Conservation (phyloP, 2,888 invertebrate species). For the Epirrhoe alternata region DNA sequence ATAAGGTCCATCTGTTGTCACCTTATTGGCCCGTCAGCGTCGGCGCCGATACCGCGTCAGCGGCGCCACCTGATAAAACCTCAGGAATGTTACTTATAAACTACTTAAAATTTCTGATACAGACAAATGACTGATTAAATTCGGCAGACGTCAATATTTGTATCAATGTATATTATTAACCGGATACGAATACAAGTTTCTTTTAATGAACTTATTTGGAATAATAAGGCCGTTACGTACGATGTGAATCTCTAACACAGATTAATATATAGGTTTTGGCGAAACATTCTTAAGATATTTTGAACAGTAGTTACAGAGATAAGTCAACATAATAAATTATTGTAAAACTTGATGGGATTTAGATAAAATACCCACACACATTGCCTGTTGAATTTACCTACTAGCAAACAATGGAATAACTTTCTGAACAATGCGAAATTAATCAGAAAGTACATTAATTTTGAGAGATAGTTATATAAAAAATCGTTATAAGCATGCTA, state of each 20-base stretch:
- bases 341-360: conserved; percentile 17
- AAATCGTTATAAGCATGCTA: no score
- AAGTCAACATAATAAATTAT: conserved; percentile 15
- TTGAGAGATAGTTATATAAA: no score
- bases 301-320: conserved; percentile 28
- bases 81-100: conserved; percentile 57
- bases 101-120: conserved; percentile 50
- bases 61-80: conserved; percentile 51
- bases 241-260: conserved; percentile 21
- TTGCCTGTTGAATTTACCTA: conserved; percentile 3
- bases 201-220: conserved; percentile 53
- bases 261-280: conserved; percentile 7
- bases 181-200: conserved; percentile 56
- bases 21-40: conserved; percentile 41
- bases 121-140: conserved; percentile 51
- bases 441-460: not conserved
- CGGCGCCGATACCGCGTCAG: conserved; percentile 43
- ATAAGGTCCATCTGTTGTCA: conserved; percentile 39
- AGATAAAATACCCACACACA: conserved; percentile 5
- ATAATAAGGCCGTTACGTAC: conserved; percentile 51
- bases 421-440: not conserved
- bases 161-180: conserved; percentile 49
- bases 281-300: conserved; percentile 25
- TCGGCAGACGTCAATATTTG: conserved; percentile 58
- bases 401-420: not conserved